These are phyloP conservation scores for Oncorhynchus clarkii DNA, from an alignment of 2,113 vertebrate genomes.

Conservation along the genomic window DNA sequence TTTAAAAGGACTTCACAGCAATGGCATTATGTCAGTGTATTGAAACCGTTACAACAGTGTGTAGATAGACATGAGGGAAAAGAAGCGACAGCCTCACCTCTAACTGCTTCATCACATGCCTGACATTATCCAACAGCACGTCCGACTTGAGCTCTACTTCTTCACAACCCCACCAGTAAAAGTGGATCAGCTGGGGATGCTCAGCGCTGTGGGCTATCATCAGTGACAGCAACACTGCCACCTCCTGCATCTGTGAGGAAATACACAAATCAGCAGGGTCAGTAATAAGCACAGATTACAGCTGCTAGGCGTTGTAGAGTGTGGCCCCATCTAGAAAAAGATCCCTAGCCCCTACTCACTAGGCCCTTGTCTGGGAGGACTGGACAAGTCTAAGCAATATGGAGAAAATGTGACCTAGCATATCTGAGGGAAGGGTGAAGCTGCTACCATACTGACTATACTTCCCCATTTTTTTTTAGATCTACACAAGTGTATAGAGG, in stretches of 20 bases:
- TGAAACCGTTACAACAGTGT: background rate
- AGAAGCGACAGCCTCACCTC: constrained; percentile 55
- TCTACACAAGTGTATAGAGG: too few species aligned
- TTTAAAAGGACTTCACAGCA: too few species aligned
- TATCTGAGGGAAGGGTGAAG: background rate
- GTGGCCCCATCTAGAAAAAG: too few species aligned
- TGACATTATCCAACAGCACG: constrained; percentile 74
- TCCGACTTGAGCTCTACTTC: constrained; percentile 58
- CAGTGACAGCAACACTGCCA: constrained; percentile 71
- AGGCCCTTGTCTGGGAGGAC: too few species aligned
- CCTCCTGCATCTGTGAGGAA: constrained; percentile 57
- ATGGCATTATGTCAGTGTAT: background rate
- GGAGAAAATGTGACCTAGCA: background rate
- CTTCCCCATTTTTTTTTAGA: too few species aligned
- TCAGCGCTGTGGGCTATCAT: constrained; percentile 73
- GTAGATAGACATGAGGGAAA: background rate
- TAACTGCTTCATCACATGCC: constrained; percentile 45
- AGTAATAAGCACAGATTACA: background rate
- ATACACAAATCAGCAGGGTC: background rate
- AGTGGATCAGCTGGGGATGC: constrained; percentile 56
- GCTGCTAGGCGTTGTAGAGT: background rate
- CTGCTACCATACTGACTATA: too few species aligned
- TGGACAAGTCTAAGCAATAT: too few species aligned
- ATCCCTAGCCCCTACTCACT: too few species aligned
- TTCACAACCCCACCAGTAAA: fast-evolving